These are phyloP conservation scores for Montipora sp. DNA, from an alignment of 64 coral and sea anemone genomes.

Conservation along the genomic window DNA sequence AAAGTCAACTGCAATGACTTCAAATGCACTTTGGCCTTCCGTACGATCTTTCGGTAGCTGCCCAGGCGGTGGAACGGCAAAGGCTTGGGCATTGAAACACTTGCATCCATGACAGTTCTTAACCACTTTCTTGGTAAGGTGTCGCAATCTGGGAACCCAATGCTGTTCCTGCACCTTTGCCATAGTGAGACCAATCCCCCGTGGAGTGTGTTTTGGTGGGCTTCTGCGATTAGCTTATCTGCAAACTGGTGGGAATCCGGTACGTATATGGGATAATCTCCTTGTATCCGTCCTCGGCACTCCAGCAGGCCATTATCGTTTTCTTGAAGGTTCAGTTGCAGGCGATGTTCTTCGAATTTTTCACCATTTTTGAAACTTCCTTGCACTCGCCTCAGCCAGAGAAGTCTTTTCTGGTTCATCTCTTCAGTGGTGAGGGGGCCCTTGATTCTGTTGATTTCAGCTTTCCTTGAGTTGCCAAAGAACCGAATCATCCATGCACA, in stretches of 20 bases:
- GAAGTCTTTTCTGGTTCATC: not conserved
- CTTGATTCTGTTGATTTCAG: not conserved
- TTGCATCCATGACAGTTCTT: slow-evolving; percentile 46
- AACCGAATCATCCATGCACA: not conserved
- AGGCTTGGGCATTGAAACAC: slow-evolving; percentile 18
- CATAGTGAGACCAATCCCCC: slow-evolving; percentile 25
- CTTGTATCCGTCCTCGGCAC: slow-evolving; percentile 19
- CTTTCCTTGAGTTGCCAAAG: not conserved
- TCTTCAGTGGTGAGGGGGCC: not conserved
- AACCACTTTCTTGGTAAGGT: not conserved
- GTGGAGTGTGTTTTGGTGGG: slow-evolving; percentile 6
- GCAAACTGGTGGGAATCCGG: not conserved
- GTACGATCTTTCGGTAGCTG: slow-evolving; percentile 21
- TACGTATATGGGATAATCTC: slow-evolving; percentile 35
- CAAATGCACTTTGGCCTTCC: not conserved
- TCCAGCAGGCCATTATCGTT: slow-evolving; percentile 13
- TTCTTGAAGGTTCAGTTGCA: not conserved
- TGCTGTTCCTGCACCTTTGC: slow-evolving; percentile 35
- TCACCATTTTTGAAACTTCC: not conserved
- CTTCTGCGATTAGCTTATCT: not conserved
- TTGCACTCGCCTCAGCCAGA: not conserved
- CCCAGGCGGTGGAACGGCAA: slow-evolving; percentile 4
- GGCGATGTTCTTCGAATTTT: not conserved
- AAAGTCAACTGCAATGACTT: slow-evolving; percentile 60
- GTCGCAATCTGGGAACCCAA: no score